Evolutionary conservation across 2,888 invertebrate species (phyloP).

Genomic region (Timandra comae): DNA sequence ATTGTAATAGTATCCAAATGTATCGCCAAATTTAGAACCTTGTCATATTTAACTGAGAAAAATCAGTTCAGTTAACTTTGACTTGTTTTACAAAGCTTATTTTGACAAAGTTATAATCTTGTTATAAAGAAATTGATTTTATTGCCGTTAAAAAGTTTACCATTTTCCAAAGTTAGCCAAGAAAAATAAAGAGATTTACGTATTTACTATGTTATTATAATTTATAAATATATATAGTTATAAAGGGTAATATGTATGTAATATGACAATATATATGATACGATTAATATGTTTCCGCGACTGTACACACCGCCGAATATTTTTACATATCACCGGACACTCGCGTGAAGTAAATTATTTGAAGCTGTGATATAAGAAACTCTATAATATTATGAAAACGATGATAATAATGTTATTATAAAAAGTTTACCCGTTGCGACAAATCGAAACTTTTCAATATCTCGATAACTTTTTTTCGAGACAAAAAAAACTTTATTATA

Average conservation of each 20-base stretch:
- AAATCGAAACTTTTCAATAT: constrained; percentile 30
- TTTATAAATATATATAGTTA: too few species aligned
- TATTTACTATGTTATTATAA: too few species aligned
- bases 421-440: constrained; percentile 34
- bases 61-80: background rate
- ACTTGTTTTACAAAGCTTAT: constrained; percentile 16
- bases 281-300: constrained; percentile 3
- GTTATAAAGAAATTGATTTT: too few species aligned
- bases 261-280: too few species aligned
- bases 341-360: constrained; percentile 54
- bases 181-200: too few species aligned
- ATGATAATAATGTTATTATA: constrained; percentile 36
- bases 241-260: too few species aligned
- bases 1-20: background rate
- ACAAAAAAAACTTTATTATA: constrained; percentile 20
- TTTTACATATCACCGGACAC: constrained; percentile 52
- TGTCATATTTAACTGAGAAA: background rate
- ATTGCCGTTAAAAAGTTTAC: too few species aligned
- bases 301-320: constrained; percentile 42
- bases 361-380: constrained; percentile 57
- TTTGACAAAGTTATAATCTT: too few species aligned
- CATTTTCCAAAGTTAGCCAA: too few species aligned
- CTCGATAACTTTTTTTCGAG: constrained; percentile 57
- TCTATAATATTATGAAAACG: constrained; percentile 37
- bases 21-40: background rate